Base-by-base conservation (phyloP, 2,888 invertebrate genomes). In the Sarcophaga carnaria region DNA sequence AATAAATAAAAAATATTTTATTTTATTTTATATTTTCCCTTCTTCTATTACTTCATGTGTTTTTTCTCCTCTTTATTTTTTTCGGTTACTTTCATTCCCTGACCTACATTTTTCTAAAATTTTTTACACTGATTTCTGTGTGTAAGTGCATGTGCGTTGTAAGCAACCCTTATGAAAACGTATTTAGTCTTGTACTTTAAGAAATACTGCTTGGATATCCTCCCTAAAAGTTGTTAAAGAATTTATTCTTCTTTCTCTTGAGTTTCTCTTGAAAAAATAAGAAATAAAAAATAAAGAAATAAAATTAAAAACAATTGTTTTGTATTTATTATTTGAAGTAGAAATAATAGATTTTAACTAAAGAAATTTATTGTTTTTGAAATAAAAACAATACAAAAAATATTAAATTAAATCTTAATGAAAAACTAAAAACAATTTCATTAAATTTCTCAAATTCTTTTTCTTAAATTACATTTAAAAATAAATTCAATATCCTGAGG, bases 321-420 rank as follows among this genome's bases (percentile, higher is more conserved):
- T 80, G 72, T 72, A 37, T 66, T 80, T 64, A 54, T 25, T 60
- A 60, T 25, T 62, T 27, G 25, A 11, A 66, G 59, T 45, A 27
- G 54, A 49, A 72, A 25, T 49, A 76, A 64, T 25, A 27, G 14
- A 54, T 49, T 54, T 54, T 54, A 3, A 12, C 54, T 14, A 54
- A 54, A 54, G 8, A 54, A 20, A 49, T 37, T 5, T 49, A 69
- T 47, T 17, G 17, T 54, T 47, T 45, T 11, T 20, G 12, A 47
- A n/a, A 54, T 54, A 37, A 37, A 37, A 20, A 12, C 11, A 67
- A 47, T n/a, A 67, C 8, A 67, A 17, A 25, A 11, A 5, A 6
- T 11, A 67, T 49, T 2, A 49, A 54, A 20, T 70, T 12, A 17
- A 70, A 70, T 14, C 14, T 49, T 70, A 70, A 25, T 54, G 8